Conservation (phyloP, 2,888 invertebrate genomes). For the Amiota mariae region DNA sequence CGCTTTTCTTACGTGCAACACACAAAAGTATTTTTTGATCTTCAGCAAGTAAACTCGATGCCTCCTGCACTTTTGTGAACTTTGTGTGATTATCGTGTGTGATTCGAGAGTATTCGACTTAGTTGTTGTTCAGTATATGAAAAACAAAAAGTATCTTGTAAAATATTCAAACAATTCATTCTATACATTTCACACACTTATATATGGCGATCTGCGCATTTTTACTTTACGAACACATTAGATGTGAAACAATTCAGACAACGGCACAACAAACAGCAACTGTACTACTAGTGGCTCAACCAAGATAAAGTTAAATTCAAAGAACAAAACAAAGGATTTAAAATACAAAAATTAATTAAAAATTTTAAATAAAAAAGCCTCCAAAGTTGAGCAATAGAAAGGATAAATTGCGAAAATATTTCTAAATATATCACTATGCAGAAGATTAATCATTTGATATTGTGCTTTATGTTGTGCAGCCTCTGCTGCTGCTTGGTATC, state of each 20-base stretch:
- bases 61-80: background rate
- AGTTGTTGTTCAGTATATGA: too few species aligned
- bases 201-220: conserved; percentile 64
- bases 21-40: conserved; percentile 6
- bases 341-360: background rate
- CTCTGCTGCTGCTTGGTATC: conserved; percentile 44
- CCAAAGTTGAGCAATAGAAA: background rate
- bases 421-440: background rate
- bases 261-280: conserved; percentile 32
- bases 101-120: background rate
- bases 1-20: background rate
- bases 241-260: conserved; percentile 49
- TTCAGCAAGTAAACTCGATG: background rate
- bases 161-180: conserved; percentile 23
- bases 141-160: background rate
- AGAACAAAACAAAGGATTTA: conserved; percentile 11
- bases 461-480: conserved; percentile 49
- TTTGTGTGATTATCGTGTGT: background rate
- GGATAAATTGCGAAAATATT: background rate
- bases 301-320: conserved; percentile 52
- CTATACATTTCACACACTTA: conserved; percentile 37
- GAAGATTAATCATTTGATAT: conserved; percentile 17
- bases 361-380: background rate
- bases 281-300: conserved; percentile 36
- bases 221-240: conserved; percentile 41